These are phyloP conservation scores for Octopus bimaculoides DNA, from an alignment of 1,140 invertebrate genomes.

Conservation along the genomic window DNA sequence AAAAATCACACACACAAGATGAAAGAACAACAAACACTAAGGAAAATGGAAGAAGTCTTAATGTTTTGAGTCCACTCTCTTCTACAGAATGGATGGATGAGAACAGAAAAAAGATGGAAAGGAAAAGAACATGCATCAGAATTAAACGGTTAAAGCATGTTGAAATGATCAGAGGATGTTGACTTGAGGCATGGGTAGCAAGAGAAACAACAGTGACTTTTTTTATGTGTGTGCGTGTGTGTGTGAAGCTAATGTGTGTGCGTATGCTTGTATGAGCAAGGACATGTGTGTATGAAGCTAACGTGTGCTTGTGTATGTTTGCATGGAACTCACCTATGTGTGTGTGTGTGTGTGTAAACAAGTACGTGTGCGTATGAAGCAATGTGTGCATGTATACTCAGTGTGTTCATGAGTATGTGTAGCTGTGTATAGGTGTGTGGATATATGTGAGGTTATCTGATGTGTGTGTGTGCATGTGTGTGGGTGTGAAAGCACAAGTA, in stretches of 20 bases:
- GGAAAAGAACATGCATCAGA: no score
- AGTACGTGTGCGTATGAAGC: background rate
- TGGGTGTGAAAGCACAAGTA: background rate
- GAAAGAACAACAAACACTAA: no score
- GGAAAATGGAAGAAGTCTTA: no score
- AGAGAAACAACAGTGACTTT: no score
- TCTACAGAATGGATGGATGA: no score
- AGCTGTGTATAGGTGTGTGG: background rate
- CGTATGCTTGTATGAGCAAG: background rate
- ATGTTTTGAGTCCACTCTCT: no score
- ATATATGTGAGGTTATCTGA: background rate
- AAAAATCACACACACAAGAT: no score
- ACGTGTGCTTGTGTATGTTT: background rate
- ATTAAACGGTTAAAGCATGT: no score
- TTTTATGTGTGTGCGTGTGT: no score
- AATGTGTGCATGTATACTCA: background rate
- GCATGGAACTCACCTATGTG: background rate
- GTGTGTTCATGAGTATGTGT: background rate
- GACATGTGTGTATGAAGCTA: background rate
- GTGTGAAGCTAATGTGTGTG: background rate
- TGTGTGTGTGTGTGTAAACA: background rate
- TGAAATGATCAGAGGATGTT: no score
- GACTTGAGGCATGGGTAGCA: no score
- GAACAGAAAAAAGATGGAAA: no score
- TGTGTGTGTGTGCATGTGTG: background rate